A percentile compares a stretch with the other conserved stretches of the same genome.
These are phyloP conservation scores for Pygmarrhopalites habei DNA, from an alignment of 1,140 invertebrate species.

Conservation along the genomic window DNA sequence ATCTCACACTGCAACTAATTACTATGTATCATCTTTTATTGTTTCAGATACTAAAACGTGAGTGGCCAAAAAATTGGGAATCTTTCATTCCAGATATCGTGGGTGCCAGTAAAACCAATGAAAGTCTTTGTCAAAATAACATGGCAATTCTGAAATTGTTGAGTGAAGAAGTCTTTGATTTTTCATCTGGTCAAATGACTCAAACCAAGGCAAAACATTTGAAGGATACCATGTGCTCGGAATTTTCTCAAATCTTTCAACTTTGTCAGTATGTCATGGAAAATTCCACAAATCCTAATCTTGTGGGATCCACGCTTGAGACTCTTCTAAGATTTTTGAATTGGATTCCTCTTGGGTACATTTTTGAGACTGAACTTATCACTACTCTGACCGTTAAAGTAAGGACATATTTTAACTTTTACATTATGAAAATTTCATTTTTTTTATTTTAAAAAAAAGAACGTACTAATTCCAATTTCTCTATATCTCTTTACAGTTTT, in stretches of 20 bases:
- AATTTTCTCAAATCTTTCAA: conserved; percentile 97
- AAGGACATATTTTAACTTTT: conserved; percentile 34
- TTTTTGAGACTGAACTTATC: conserved; percentile 98
- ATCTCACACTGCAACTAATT: no score
- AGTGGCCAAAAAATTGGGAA: conserved; percentile 99
- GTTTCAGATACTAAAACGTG: conserved; percentile 88
- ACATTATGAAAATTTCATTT: no score
- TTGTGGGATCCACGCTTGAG: conserved; percentile 89
- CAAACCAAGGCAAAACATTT: conserved; percentile 98
- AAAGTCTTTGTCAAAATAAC: conserved; percentile 98
- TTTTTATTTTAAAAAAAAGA: no score
- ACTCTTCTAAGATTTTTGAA: conserved; percentile 95
- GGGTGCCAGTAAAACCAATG: conserved; percentile 96
- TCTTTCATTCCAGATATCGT: conserved; percentile 98
- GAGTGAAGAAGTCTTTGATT: conserved; percentile 99
- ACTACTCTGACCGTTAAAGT: conserved; percentile 88
- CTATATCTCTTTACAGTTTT: conserved; percentile 66
- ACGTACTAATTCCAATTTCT: no score
- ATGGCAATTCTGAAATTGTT: conserved; percentile 96
- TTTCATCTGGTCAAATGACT: conserved; percentile 93
- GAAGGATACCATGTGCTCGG: conserved; percentile 99
- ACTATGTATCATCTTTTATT: no score
- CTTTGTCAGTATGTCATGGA: conserved; percentile 96
- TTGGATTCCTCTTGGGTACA: conserved; percentile 99
- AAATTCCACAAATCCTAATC: conserved; percentile 89